Conservation (phyloP, 2,888 invertebrate species). For the Steinernema scapterisci region DNA sequence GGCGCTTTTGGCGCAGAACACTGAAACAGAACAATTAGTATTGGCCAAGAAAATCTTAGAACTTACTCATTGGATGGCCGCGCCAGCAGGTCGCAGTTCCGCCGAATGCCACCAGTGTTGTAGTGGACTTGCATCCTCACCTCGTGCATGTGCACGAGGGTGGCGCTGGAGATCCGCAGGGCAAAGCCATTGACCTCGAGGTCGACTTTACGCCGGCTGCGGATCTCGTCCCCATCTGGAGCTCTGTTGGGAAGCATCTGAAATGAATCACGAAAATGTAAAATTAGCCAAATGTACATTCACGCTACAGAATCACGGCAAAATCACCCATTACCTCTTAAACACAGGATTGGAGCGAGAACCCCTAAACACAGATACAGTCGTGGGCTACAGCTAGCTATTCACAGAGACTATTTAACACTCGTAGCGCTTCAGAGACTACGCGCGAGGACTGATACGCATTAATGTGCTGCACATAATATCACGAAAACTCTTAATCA, state of each 20-base stretch:
- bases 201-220: background rate
- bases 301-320: too few relatives aligned
- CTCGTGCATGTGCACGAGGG: background rate
- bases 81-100: background rate
- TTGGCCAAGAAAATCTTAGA: background rate
- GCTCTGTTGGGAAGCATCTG: background rate
- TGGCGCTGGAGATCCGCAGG: background rate
- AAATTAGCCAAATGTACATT: too few relatives aligned
- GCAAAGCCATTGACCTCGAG: background rate
- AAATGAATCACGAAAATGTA: too few relatives aligned
- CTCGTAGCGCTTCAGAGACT: too few relatives aligned
- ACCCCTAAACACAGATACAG: too few relatives aligned
- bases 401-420: too few relatives aligned
- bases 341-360: too few relatives aligned
- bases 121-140: background rate
- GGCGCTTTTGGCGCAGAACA: background rate
- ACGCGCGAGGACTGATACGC: too few relatives aligned
- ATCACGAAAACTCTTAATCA: too few relatives aligned
- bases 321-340: too few relatives aligned
- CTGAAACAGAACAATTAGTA: background rate
- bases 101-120: background rate
- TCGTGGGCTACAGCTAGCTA: too few relatives aligned
- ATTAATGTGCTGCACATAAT: too few relatives aligned
- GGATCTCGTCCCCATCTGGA: background rate
- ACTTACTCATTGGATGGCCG: conserved; percentile 9